Evolutionary conservation across 2,113 vertebrate genomes (phyloP), one percentile per base, ranked within the genome.

Genomic region (Leptobrachium ailaonicum): DNA sequence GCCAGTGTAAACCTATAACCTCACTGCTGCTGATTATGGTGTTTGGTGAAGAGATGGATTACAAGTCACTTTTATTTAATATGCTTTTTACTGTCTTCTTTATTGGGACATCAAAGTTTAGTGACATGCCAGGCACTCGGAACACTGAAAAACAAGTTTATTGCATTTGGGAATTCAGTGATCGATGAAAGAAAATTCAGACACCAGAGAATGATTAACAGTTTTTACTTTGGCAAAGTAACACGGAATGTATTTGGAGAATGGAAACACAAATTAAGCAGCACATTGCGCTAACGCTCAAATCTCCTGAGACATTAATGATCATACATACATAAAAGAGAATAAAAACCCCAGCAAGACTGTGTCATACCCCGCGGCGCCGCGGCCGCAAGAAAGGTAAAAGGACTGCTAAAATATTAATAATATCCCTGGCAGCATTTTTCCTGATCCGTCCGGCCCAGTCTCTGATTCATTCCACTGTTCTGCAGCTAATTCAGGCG

Each of bases 71-170:
- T 42, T 66, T 66, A 50, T 56, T 73, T 79, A 66, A 66, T 73
- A 58, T 66, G 45, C 7, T 8, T 67, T 73, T 73, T 73, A 80
- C 41, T 44, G 41, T 64, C 53, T 40, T 47, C 40, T 80, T 73
- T 80, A 80, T 66, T 73, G 47, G 62, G n/a, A 45, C 63, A 73
- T 80, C 50, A 68, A 68, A 45, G 50, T 58, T 80, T 80, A 73
- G 50, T 40, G 71, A 73, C 63, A 72, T 56, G 53, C 71, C 10
- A 42, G n/a, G n/a, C 8, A 54, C 50, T 77, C 32, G 45, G 56
- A 73, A 68, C 54, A 64, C 62, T 67, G 54, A 47, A 72, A 60
- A 73, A n/a, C 41, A 54, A 54, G 11, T 80, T 67, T 80, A 80
- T 74, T 67, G 63, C 70, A 45, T 58, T 45, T 67, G 58, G 63